Evolutionary conservation across 2,113 vertebrate species (phyloP).

Genomic region (Psammodynastes pulverulentus): DNA sequence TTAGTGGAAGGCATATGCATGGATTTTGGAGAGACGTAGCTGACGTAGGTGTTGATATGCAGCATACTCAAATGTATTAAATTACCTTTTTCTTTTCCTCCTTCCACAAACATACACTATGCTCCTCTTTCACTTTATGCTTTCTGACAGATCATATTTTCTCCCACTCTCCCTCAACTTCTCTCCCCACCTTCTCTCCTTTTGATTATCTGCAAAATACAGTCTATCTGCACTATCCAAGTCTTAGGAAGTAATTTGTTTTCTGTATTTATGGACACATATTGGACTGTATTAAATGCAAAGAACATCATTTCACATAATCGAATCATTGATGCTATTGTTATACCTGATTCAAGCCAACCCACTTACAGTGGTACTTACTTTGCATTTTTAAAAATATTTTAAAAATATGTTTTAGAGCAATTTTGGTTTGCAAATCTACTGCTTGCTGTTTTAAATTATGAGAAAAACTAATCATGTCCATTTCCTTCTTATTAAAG

Average conservation of each 20-base stretch:
- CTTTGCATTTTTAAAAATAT: conserved; percentile 38
- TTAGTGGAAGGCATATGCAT: background rate
- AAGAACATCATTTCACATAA: conserved; percentile 19
- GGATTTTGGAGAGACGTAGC: background rate
- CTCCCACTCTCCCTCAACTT: too few species aligned
- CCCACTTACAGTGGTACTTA: conserved; percentile 25
- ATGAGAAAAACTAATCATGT: conserved; percentile 63
- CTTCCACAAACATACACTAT: background rate
- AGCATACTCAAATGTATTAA: background rate
- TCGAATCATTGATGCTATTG: conserved; percentile 19
- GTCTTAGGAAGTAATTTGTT: background rate
- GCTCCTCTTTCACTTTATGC: background rate
- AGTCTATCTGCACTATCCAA: background rate
- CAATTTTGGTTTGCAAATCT: conserved; percentile 48
- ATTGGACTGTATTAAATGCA: background rate
- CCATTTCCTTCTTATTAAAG: conserved; percentile 69
- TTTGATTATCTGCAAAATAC: background rate
- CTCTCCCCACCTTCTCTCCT: background rate
- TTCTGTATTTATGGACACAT: conserved; percentile 17
- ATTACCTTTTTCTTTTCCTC: background rate
- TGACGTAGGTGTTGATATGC: background rate
- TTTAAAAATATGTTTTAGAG: conserved; percentile 13
- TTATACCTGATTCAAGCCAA: background rate
- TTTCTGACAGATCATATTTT: background rate
- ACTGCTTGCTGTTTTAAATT: conserved; percentile 54